phyloP scores from a whole-genome alignment of 2,797 vertebrate genomes.

The Salarias fasciatus region DNA sequence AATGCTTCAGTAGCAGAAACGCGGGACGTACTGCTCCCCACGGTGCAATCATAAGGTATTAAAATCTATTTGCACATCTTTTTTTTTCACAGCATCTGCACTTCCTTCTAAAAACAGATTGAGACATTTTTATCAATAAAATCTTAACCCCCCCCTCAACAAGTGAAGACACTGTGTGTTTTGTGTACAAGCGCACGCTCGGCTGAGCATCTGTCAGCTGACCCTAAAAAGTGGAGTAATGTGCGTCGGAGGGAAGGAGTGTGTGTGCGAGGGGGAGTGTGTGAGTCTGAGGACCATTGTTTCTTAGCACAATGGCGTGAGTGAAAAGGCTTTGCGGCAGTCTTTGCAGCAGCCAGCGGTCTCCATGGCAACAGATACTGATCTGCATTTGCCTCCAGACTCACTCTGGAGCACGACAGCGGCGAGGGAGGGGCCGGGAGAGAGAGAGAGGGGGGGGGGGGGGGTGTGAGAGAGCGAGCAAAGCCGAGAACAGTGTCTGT shows the following conservation, averaged over 20 bases:
- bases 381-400: slow-evolving; percentile 77
- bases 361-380: slow-evolving; percentile 86
- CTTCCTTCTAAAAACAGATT: slow-evolving; percentile 5
- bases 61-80: slow-evolving; percentile 7
- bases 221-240: slow-evolving; percentile 65
- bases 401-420: slow-evolving; percentile 49
- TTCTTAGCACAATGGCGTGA: slow-evolving; percentile 80
- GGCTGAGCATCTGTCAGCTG: slow-evolving; percentile 75
- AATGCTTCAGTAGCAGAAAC: slow-evolving; percentile 28
- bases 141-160: slow-evolving; percentile 4
- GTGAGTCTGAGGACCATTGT: slow-evolving; percentile 80
- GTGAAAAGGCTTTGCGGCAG: slow-evolving; percentile 80
- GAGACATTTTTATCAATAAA: slow-evolving; percentile 17
- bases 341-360: slow-evolving; percentile 79
- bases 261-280: slow-evolving; percentile 23
- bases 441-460: neutral
- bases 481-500: slow-evolving; percentile 45
- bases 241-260: slow-evolving; percentile 35
- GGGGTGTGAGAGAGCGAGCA: slow-evolving; percentile 1
- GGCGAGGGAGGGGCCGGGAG: slow-evolving; percentile 5
- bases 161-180: slow-evolving; percentile 42
- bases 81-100: slow-evolving; percentile 5
- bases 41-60: slow-evolving; percentile 5
- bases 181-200: slow-evolving; percentile 63
- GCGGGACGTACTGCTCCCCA: neutral